phyloP scores from a whole-genome alignment of 2,113 vertebrate species.

The Columbina picui region DNA sequence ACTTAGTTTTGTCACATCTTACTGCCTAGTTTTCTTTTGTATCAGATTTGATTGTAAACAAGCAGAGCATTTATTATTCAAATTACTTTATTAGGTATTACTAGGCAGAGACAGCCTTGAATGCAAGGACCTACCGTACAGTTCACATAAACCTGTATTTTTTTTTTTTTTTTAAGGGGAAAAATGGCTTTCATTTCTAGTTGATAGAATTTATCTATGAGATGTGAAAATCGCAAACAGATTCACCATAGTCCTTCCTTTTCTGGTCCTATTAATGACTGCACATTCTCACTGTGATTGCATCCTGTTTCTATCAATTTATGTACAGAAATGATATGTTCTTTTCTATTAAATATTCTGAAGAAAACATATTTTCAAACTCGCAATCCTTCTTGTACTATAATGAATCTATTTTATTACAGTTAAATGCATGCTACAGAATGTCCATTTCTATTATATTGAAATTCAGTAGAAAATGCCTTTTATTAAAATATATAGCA shows the following conservation, averaged over 20 bases:
- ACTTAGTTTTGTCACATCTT: background rate
- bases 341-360: slow-evolving; percentile 48
- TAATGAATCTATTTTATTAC: slow-evolving; percentile 64
- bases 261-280: slow-evolving; percentile 36
- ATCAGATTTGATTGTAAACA: slow-evolving; percentile 13
- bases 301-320: slow-evolving; percentile 42
- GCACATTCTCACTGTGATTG: background rate
- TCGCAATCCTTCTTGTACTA: background rate
- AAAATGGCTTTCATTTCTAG: slow-evolving; percentile 23
- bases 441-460: slow-evolving; percentile 30
- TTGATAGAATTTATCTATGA: slow-evolving; percentile 52
- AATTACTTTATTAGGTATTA: background rate
- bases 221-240: slow-evolving; percentile 33
- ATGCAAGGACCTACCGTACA: background rate
- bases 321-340: background rate
- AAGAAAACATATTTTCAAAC: slow-evolving; percentile 40
- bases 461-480: slow-evolving; percentile 33
- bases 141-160: background rate
- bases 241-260: slow-evolving; percentile 38
- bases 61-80: background rate
- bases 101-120: background rate
- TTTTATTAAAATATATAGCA: slow-evolving; percentile 45
- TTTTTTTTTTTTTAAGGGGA: background rate
- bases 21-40: background rate
- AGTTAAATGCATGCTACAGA: slow-evolving; percentile 16